phyloP scores from a whole-genome alignment of 2,888 invertebrate species.

The Agyllia agylla region DNA sequence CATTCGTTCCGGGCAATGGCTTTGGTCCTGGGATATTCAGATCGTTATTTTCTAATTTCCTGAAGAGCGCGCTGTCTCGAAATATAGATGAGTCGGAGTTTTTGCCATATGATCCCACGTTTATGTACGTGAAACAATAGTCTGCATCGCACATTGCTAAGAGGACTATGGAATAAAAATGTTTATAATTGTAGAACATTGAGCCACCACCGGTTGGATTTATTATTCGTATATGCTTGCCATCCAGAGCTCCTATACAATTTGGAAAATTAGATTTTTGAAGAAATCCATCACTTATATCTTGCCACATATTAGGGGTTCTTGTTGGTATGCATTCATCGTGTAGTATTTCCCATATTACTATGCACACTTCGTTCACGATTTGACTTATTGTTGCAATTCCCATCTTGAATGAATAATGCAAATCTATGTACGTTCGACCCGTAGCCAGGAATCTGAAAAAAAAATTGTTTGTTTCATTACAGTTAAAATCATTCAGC shows the following conservation, averaged over 20 bases:
- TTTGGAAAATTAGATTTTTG: conserved; percentile 39
- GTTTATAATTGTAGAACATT: conserved; percentile 42
- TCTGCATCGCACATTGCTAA: conserved; percentile 79
- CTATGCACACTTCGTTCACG: conserved; percentile 72
- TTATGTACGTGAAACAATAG: conserved; percentile 79
- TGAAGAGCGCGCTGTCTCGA: conserved; percentile 64
- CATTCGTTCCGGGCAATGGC: conserved; percentile 77
- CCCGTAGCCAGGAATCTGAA: conserved; percentile 79
- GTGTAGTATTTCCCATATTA: conserved; percentile 59
- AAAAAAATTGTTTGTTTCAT: conserved; percentile 67
- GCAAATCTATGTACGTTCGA: conserved; percentile 76
- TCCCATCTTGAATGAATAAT: conserved; percentile 49
- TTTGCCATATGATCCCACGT: conserved; percentile 79
- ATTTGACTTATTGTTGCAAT: conserved; percentile 71
- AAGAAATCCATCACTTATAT: conserved; percentile 52
- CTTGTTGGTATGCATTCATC: conserved; percentile 70
- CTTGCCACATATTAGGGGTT: conserved; percentile 59
- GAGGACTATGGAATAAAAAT: conserved; percentile 79
- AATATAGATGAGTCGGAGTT: conserved; percentile 77
- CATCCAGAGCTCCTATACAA: not conserved
- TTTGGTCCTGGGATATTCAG: conserved; percentile 71
- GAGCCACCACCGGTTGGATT: not conserved
- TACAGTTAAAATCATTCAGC: conserved; percentile 73
- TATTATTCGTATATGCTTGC: not conserved
- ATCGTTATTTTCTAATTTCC: conserved; percentile 69